Percentiles rank a stretch among this genome's conserved stretches.
phyloP scores from a whole-genome alignment of 1,140 invertebrate genomes.

The Alviniconcha marisindica region DNA sequence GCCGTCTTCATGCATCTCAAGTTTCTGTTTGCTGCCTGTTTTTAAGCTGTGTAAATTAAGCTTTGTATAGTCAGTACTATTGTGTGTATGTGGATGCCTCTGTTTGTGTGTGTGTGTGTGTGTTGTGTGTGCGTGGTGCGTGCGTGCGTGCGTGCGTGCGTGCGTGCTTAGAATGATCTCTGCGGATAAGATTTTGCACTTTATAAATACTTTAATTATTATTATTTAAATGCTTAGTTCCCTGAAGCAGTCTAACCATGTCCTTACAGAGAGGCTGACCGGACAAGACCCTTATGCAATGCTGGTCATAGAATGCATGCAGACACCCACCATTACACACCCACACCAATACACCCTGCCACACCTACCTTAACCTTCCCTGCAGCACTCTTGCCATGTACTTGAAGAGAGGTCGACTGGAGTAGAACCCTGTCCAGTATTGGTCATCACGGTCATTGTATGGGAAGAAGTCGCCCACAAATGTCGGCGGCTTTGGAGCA shows the following conservation, averaged over 20 bases:
- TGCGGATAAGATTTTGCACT: too few relatives aligned
- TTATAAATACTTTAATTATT: too few relatives aligned
- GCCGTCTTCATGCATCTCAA: too few relatives aligned
- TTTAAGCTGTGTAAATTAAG: too few relatives aligned
- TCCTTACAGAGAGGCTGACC: slow-evolving; percentile 94
- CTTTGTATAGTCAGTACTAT: too few relatives aligned
- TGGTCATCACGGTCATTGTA: slow-evolving; percentile 97
- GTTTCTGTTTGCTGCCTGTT: too few relatives aligned
- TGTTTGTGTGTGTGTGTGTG: too few relatives aligned
- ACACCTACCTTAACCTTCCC: slow-evolving; percentile 64
- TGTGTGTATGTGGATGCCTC: too few relatives aligned
- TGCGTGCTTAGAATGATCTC: too few relatives aligned
- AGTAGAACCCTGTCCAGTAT: slow-evolving; percentile 98
- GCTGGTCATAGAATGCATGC: slow-evolving; percentile 85
- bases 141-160: too few relatives aligned
- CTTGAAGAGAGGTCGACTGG: slow-evolving; percentile 94
- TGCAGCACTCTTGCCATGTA: slow-evolving; percentile 91
- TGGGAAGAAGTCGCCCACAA: slow-evolving; percentile 97
- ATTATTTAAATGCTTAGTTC: too few relatives aligned
- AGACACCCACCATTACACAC: not conserved
- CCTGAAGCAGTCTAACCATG: slow-evolving; percentile 89
- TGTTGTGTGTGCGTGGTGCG: too few relatives aligned
- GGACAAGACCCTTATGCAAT: slow-evolving; percentile 97
- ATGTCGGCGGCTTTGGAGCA: slow-evolving; percentile 81
- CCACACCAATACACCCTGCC: not conserved